A percentile compares a stretch with the other conserved stretches of the same genome.
Evolutionary conservation across 2,113 vertebrate species (phyloP).

Genomic region (Anser cygnoides): DNA sequence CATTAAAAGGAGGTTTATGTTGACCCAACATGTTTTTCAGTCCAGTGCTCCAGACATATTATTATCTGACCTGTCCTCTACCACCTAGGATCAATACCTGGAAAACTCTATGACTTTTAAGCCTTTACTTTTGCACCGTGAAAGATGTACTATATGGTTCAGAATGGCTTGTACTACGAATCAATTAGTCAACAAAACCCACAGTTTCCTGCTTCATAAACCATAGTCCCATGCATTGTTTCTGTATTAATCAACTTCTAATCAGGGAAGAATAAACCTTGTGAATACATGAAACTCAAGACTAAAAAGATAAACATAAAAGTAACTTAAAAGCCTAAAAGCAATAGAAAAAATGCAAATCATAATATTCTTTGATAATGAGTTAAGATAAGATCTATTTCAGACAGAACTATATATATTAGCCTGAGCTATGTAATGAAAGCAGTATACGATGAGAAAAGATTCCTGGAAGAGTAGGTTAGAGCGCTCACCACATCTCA

Average conservation of each 20-base stretch:
- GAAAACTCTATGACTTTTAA: background rate
- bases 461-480: background rate
- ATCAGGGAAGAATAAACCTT: background rate
- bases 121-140: background rate
- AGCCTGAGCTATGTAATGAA: background rate
- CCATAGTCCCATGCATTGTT: background rate
- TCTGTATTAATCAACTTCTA: background rate
- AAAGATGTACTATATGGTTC: background rate
- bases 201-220: background rate
- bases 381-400: background rate
- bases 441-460: background rate
- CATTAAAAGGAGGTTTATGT: background rate
- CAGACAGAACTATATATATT: background rate
- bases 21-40: fast-evolving
- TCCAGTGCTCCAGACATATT: background rate
- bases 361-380: background rate
- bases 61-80: background rate
- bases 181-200: background rate
- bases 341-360: background rate
- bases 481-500: background rate
- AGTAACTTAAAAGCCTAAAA: background rate
- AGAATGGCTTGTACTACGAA: background rate
- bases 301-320: background rate
- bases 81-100: background rate
- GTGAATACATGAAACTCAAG: background rate